Evolutionary conservation across 2,888 invertebrate species (phyloP).

Genomic region (Epinotia brunnichana): DNA sequence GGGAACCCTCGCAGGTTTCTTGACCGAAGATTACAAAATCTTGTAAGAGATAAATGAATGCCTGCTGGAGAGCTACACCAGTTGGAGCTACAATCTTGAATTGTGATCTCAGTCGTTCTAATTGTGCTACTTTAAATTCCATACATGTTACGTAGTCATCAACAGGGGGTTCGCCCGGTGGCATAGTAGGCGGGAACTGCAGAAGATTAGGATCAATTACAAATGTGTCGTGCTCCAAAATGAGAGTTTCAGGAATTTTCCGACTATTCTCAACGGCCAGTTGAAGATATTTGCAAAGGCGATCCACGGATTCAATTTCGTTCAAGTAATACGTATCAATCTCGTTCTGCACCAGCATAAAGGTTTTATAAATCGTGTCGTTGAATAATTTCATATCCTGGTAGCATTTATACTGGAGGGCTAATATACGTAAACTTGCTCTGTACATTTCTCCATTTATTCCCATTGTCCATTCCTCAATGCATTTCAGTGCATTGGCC

Average conservation of each 20-base stretch:
- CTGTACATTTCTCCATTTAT: slow-evolving; percentile 83
- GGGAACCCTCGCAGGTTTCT: slow-evolving; percentile 68
- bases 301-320: slow-evolving; percentile 78
- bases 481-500: slow-evolving; percentile 69
- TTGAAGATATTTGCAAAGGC: slow-evolving; percentile 79
- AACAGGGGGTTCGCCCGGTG: slow-evolving; percentile 48
- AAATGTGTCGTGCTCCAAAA: slow-evolving; percentile 79
- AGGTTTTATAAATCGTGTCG: slow-evolving; percentile 71
- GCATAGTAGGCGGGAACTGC: slow-evolving; percentile 60
- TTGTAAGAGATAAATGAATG: slow-evolving; percentile 80
- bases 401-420: slow-evolving; percentile 69
- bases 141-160: slow-evolving; percentile 56
- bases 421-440: slow-evolving; percentile 70
- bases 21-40: slow-evolving; percentile 79
- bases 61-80: slow-evolving; percentile 73
- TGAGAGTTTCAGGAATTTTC: slow-evolving; percentile 73
- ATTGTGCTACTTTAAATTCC: slow-evolving; percentile 70
- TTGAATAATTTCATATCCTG: slow-evolving; percentile 75
- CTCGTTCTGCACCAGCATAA: slow-evolving; percentile 71
- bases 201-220: slow-evolving; percentile 76
- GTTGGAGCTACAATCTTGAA: slow-evolving; percentile 75
- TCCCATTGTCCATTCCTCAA: slow-evolving; percentile 84
- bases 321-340: slow-evolving; percentile 76
- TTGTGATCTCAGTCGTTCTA: slow-evolving; percentile 66
- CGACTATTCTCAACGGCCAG: slow-evolving; percentile 79